A percentile compares a stretch with the other conserved stretches of the same genome.
phyloP scores from a whole-genome alignment of 2,797 vertebrate species.

The Heterohyrax brucei region DNA sequence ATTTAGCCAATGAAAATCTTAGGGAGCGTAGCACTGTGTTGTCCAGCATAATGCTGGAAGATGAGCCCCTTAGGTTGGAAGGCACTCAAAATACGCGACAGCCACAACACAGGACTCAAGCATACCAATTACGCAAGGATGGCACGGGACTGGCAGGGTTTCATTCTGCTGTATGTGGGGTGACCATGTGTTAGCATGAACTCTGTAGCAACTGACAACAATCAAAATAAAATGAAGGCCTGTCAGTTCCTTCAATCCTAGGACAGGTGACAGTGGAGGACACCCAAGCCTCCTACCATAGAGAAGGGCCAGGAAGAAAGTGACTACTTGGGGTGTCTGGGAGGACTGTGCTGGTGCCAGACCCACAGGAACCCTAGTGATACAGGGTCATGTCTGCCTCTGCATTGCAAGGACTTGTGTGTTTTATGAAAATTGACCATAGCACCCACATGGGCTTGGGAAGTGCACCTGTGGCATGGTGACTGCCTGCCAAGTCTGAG shows the following conservation, averaged over 20 bases:
- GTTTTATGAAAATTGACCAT: not conserved
- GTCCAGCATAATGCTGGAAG: not conserved
- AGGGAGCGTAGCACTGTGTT: not conserved
- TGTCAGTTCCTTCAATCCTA: not conserved
- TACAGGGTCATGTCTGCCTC: not conserved
- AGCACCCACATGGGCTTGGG: not conserved
- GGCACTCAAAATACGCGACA: not conserved
- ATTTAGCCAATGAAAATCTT: not conserved
- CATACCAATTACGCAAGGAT: not conserved
- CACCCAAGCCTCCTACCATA: not conserved
- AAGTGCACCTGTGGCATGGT: not conserved
- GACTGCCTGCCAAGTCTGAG: not conserved
- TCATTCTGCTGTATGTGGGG: not conserved
- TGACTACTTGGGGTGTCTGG: not conserved
- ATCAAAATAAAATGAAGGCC: not conserved
- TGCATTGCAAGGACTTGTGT: not conserved
- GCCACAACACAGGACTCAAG: not conserved
- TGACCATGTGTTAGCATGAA: not conserved
- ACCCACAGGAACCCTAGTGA: not conserved
- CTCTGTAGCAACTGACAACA: not conserved
- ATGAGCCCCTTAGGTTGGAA: not conserved
- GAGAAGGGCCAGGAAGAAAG: not conserved
- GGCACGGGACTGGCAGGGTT: not conserved
- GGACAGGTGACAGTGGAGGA: fast-evolving
- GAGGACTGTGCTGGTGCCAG: not conserved